A percentile compares a stretch with the other conserved stretches of the same genome.
Evolutionary conservation across 2,113 vertebrate species (phyloP).

Genomic region (Sceloporus undulatus): DNA sequence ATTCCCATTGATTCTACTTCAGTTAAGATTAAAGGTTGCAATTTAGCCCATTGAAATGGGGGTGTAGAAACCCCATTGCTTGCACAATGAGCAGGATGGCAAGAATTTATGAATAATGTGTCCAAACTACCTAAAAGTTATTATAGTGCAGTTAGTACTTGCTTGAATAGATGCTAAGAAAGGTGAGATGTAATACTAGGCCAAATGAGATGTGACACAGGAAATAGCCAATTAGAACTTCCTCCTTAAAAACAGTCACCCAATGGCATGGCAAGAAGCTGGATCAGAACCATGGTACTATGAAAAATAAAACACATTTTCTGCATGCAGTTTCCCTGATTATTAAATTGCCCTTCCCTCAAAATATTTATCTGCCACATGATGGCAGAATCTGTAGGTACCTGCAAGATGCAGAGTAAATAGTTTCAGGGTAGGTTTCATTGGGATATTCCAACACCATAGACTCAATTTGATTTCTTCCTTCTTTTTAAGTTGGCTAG

Average conservation of each 20-base stretch:
- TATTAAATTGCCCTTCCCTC: neutral
- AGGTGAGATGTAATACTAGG: neutral
- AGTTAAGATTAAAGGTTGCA: no score
- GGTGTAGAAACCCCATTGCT: neutral
- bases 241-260: neutral
- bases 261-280: neutral
- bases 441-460: neutral
- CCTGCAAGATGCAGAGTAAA: neutral
- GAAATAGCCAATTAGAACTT: neutral
- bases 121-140: neutral
- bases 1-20: no score
- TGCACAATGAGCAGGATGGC: neutral
- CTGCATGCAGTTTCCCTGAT: neutral
- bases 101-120: neutral
- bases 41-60: neutral
- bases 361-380: neutral
- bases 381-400: neutral
- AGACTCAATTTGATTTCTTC: neutral
- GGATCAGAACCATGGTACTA: neutral
- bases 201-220: neutral
- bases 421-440: neutral
- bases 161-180: neutral
- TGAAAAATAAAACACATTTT: neutral
- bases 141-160: neutral
- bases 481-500: neutral